These are phyloP conservation scores for Chelonia mydas DNA, from an alignment of 2,797 vertebrate species.

Conservation along the genomic window DNA sequence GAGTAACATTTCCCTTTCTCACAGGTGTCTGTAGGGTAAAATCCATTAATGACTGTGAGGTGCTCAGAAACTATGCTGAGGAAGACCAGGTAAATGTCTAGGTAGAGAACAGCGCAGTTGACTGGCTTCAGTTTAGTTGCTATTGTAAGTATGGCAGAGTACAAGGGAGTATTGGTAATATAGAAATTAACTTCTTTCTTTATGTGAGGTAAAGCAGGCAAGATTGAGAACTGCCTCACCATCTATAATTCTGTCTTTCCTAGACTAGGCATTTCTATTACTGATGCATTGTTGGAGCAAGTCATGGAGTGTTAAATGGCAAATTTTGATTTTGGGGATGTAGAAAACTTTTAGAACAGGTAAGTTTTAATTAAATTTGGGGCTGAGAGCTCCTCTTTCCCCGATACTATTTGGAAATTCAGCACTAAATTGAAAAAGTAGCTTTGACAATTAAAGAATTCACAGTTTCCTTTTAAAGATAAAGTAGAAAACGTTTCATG, in stretches of 20 bases:
- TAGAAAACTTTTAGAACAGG: background rate
- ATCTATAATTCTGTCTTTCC: background rate
- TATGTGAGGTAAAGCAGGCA: background rate
- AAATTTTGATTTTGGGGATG: background rate
- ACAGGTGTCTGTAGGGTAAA: background rate
- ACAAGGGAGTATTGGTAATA: background rate
- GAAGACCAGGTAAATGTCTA: background rate
- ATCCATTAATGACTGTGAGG: background rate
- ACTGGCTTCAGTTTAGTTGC: background rate
- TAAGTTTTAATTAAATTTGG: background rate
- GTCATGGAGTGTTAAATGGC: background rate
- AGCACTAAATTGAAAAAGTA: background rate
- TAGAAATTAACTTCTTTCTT: accelerated
- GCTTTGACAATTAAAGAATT: background rate
- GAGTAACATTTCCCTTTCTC: background rate
- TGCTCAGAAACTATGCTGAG: background rate
- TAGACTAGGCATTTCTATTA: background rate
- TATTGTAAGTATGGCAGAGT: background rate
- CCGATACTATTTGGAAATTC: background rate
- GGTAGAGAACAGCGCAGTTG: background rate
- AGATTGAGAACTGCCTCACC: background rate
- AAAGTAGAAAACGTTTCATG: background rate
- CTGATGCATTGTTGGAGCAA: background rate
- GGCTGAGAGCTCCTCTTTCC: background rate
- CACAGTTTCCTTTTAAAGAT: background rate